Percentiles rank a stretch among this genome's conserved stretches.
phyloP scores from a whole-genome alignment of 2,113 vertebrate species.

The Callithrix jacchus region DNA sequence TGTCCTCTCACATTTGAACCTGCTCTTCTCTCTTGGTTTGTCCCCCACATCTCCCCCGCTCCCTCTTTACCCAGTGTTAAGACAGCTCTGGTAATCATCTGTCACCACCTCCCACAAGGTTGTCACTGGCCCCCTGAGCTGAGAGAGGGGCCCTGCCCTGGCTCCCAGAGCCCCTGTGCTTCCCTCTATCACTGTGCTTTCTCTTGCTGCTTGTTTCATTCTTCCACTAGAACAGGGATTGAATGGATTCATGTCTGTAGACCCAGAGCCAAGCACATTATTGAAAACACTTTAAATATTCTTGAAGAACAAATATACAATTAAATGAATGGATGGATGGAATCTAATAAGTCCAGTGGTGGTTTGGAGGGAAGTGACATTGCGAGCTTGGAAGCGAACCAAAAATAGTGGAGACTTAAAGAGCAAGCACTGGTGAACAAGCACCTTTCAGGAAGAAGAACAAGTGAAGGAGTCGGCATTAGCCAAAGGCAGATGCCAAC shows the following conservation, averaged over 20 bases:
- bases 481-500: not conserved
- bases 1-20: not conserved
- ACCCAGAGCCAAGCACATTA: not conserved
- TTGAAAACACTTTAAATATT: not conserved
- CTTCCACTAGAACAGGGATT: not conserved
- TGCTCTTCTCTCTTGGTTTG: not conserved
- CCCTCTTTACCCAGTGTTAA: not conserved
- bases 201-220: not conserved
- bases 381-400: not conserved
- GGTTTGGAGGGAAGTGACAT: not conserved
- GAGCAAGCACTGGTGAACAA: not conserved
- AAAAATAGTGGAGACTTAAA: not conserved
- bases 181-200: not conserved
- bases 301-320: not conserved
- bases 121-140: not conserved
- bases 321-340: not conserved
- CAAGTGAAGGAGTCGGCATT: not conserved
- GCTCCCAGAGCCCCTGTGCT: not conserved
- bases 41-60: no score
- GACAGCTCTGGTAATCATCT: not conserved
- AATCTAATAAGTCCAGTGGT: not conserved
- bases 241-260: not conserved
- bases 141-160: no score
- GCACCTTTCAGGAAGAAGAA: not conserved
- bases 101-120: not conserved